Conservation (phyloP, 2,797 vertebrate species). For the Lacerta agilis region DNA sequence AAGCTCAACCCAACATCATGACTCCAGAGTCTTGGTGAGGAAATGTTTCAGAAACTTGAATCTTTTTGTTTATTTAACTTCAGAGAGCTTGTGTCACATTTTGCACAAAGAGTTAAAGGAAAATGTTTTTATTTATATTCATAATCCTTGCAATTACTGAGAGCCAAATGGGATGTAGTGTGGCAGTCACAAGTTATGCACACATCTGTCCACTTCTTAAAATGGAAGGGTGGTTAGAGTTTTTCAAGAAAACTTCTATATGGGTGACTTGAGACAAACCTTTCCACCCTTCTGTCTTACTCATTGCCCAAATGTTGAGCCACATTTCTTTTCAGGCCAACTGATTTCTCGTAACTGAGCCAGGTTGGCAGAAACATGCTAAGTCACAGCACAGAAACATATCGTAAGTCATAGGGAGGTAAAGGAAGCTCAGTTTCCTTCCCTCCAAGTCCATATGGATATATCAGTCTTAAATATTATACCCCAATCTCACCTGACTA, state of each 20-base stretch:
- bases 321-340: neutral
- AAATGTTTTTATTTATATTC: neutral
- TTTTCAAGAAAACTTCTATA: neutral
- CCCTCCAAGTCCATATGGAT: too few relatives aligned
- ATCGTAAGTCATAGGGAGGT: too few relatives aligned
- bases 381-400: too few relatives aligned
- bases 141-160: neutral
- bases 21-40: constrained; percentile 21
- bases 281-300: neutral
- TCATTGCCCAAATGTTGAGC: neutral
- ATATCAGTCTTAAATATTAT: too few relatives aligned
- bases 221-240: neutral
- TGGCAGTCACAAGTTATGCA: neutral
- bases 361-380: neutral
- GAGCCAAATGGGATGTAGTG: neutral
- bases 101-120: neutral
- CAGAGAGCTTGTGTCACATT: too few relatives aligned
- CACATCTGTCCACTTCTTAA: neutral
- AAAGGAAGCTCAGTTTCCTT: too few relatives aligned
- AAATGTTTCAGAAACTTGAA: neutral
- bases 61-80: neutral
- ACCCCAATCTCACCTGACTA: too few relatives aligned
- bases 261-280: neutral
- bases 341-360: neutral
- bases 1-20: constrained; percentile 3